Evolutionary conservation across 1,140 invertebrate species (phyloP), one percentile per base, ranked within the genome.

Genomic region (Bursaphelenchus mucronatus): DNA sequence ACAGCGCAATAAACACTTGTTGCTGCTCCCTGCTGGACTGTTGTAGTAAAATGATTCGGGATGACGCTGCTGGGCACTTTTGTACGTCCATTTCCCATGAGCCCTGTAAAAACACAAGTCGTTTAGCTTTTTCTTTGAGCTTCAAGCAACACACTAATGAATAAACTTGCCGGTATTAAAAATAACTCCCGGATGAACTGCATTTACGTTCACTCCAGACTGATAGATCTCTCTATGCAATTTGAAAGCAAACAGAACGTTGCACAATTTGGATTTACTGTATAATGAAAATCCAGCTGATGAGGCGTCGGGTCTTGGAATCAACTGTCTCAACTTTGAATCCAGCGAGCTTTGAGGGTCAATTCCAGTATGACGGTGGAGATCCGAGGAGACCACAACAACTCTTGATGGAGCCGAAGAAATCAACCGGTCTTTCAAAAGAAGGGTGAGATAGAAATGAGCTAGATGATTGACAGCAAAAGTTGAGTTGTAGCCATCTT

Each of bases 161-260:
- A n/a, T n/a, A n/a, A 49, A 55, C 54, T 39, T 15, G 63, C 87
- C 85, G 6, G 89, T 87, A 62, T 84, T 88, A 6, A 96, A 89
- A 86, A 94, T 87, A 81, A 94, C 94, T 13, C 93, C 93, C 30
- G 93, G 92, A 85, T 96, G 93, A 11, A 94, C 81, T 19, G 88
- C 87, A 82, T 90, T 90, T 3, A 89, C 87, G 30, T 84, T 86
- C 13, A 95, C 86, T 2, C 87, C 87, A 70, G 86, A 85, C 13
- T 81, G 76, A 52, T 86, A 86, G 86, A 90, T 88, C 66, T 87
- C 86, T 78, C 86, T 86, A 64, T 90, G 86, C 11, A 92, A 79
- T 81, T 90, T 89, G 75, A 87, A 85, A 7, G 88, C 87, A 75
- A 91, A 90, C 11, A 94, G 82, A 44, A 94, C 84, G 83, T 92